These are phyloP conservation scores for Sus cebifrons DNA, from an alignment of 2,797 vertebrate genomes.

Conservation along the genomic window DNA sequence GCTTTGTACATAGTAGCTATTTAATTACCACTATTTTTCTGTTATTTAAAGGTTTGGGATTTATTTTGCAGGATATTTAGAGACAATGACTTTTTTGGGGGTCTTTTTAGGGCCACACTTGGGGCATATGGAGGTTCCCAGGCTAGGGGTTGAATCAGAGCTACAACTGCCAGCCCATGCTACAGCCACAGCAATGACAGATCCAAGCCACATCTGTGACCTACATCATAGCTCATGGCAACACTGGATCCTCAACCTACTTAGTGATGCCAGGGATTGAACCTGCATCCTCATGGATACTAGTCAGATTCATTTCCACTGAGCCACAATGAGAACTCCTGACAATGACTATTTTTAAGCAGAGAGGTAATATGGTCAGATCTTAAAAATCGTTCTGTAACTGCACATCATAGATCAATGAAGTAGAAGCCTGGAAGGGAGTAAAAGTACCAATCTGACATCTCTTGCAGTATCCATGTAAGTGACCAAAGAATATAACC, in stretches of 20 bases:
- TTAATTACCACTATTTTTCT: not conserved
- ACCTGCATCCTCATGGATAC: no score
- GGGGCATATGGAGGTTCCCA: no score
- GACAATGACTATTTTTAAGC: not conserved
- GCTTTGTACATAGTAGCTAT: not conserved
- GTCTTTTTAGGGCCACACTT: no score
- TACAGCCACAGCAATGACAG: no score
- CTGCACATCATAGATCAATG: not conserved
- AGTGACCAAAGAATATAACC: not conserved
- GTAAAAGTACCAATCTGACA: not conserved
- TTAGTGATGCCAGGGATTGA: no score
- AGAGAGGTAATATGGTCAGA: not conserved
- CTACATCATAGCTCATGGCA: no score
- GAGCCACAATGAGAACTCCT: no score
- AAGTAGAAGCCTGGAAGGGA: not conserved
- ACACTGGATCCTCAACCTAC: no score
- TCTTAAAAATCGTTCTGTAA: slow-evolving; percentile 50
- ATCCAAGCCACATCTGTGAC: no score
- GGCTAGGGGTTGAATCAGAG: no score
- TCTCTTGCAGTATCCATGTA: not conserved
- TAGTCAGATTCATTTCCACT: no score
- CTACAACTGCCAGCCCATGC: no score
- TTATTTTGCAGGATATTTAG: not conserved
- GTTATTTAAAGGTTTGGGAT: not conserved
- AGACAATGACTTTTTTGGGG: not conserved